Evolutionary conservation across 2,888 invertebrate genomes (phyloP), one percentile per base, ranked within the genome.

Genomic region (Cheiracanthium punctorium): DNA sequence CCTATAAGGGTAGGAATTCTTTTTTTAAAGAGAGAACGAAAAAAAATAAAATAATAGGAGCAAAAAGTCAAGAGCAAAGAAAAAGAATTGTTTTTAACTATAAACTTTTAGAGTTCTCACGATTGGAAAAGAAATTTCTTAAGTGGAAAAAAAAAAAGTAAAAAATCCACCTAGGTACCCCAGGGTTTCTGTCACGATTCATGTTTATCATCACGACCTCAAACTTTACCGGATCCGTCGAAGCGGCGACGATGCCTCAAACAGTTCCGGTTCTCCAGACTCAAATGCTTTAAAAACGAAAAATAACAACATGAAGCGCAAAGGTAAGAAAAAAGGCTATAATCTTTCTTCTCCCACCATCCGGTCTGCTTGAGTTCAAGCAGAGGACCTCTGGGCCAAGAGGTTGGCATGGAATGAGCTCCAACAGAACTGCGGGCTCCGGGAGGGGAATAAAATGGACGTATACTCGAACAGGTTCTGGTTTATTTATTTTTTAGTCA

Each of bases 271-370:
- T 71, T 71, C 71, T 71, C 29, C 71, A 29, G 43, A 28, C 41
- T 41, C 41, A 17, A 71, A 43, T 33, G 14, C 12, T 43, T 24
- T 29, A 71, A n/a, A 7, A 43, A 43, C 43, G 28, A 28, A 29
- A 70, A 30, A 14, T 32, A 67, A 30, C 30, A 32, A 17, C 41
- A 41, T 32, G 41, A 41, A 20, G 48, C 20, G 0, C 17, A 64
- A 64, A 75, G 70, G 74, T 71, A 33, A 70, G 17, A 73, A 67
- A 48, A 69, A 74, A 33, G 43, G 24, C 28, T 17, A 71, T 28
- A 71, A 71, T 43, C 58, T 58, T 28, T 80, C n/a, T 32, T 80
- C 80, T 30, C 73, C 67, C 67, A 32, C 67, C 80, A 77, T 77
- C 48, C 77, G 24, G 48, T 69, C 77, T 43, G 30, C 30, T n/a